Conservation (phyloP, 2,797 vertebrate species). For the Picus viridis region DNA sequence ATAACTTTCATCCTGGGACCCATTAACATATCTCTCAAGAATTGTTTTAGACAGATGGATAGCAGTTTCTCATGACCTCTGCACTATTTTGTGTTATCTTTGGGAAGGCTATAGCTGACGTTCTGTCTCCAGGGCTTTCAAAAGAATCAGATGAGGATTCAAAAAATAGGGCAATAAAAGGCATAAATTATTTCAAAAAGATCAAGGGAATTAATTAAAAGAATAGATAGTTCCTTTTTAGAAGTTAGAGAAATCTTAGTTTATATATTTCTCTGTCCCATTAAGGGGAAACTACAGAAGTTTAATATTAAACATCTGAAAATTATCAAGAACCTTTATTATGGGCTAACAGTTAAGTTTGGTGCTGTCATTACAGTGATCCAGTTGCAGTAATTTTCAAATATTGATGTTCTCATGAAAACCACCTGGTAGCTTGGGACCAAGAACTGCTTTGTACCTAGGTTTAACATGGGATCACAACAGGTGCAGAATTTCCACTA, state of each 20-base stretch:
- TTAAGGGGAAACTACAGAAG: not conserved
- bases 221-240: not conserved
- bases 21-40: conserved; percentile 24
- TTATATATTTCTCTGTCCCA: not conserved
- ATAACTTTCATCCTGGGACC: conserved; percentile 12
- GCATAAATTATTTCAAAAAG: conserved; percentile 19
- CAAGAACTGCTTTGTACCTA: not conserved
- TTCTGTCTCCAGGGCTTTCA: conserved; percentile 17
- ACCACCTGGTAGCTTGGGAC: not conserved
- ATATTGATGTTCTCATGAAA: not conserved
- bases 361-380: not conserved
- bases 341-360: not conserved
- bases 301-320: not conserved
- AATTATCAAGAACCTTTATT: not conserved
- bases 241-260: not conserved
- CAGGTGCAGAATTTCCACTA: not conserved
- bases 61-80: conserved; percentile 22
- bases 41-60: conserved; percentile 33
- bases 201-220: conserved; percentile 49
- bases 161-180: conserved; percentile 52
- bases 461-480: not conserved
- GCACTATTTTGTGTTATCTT: conserved; percentile 31
- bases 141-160: not conserved
- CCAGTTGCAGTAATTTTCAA: not conserved
- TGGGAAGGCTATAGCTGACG: not conserved